Percentiles rank a stretch among this genome's conserved stretches.
Conservation (phyloP, 2,113 vertebrate species). For the Todiramphus saurophagus region DNA sequence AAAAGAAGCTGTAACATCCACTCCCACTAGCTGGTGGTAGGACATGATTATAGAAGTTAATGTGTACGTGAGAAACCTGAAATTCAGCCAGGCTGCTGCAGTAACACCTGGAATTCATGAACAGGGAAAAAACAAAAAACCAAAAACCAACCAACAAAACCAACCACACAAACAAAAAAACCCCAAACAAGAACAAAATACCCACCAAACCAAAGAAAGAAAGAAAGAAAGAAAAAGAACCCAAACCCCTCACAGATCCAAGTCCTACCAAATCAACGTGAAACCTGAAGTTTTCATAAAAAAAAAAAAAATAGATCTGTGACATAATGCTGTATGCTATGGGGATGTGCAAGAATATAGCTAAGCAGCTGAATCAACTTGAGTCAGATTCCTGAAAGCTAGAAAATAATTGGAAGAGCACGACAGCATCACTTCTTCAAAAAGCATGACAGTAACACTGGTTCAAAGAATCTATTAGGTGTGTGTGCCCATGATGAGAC, state of each 20-base stretch:
- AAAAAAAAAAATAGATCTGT: background rate
- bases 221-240: no score
- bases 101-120: background rate
- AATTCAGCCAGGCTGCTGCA: background rate
- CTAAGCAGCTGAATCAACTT: background rate
- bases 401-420: background rate
- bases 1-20: background rate
- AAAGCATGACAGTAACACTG: accelerated
- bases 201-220: no score
- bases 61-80: background rate
- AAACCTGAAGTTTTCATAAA: background rate
- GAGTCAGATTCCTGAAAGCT: background rate
- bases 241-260: no score
- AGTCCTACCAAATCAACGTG: accelerated
- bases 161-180: no score
- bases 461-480: background rate
- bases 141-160: no score
- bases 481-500: background rate
- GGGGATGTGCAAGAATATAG: accelerated
- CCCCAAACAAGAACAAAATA: no score
- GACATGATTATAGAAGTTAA: background rate
- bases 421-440: background rate
- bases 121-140: no score
- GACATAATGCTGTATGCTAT: background rate
- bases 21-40: background rate